Base-by-base conservation (phyloP, 2,888 invertebrate species). In the Drosophila kuntzei region DNA sequence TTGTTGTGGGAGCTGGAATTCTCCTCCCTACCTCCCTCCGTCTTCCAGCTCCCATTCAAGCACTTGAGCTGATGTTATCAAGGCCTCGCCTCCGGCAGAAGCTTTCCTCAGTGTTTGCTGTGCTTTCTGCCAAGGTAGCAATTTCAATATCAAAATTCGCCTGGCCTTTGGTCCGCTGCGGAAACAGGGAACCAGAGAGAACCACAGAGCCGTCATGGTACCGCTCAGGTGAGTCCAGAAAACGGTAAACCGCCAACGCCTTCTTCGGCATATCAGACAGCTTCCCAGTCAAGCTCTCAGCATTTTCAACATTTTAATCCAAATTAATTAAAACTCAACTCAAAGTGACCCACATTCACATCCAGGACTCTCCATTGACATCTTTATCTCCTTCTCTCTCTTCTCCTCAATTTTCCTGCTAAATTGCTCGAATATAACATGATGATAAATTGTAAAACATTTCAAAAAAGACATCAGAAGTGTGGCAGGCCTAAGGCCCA, bases 241-340 rank as follows among this genome's bases (percentile, higher is more conserved):
- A 88, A 88, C 86, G 88, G 83, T 88, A 83, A 85, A 85, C 73
- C 88, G 86, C 83, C 83, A 79, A 88, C 83, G 88, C 83, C 88
- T 87, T 83, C 80, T 82, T 74, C 50, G 73, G 82, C 71, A 76
- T 87, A 79, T 87, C 83, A 71, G 74, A 67, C 76, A 74, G 66
- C 64, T 73, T 67, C 65, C 64, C 71, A 53, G 62, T 59, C 47
- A 8, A 44, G 14, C 57, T 61, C 70, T 71, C 59, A 61, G 37
- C 59, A 32, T 76, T 64, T 62, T 39, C 43, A 82, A 83, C 83
- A 74, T 87, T 88, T 83, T 88, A 82, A 83, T 83, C 79, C 70
- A 86, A 83, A 88, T 83, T 87, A 87, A 83, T 83, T 83, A 83
- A 87, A 81, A 76, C 39, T 50, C 55, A 32, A 41, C 60, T 60